Evolutionary conservation across 2,113 vertebrate species (phyloP).

Genomic region (Elephantulus edwardii): DNA sequence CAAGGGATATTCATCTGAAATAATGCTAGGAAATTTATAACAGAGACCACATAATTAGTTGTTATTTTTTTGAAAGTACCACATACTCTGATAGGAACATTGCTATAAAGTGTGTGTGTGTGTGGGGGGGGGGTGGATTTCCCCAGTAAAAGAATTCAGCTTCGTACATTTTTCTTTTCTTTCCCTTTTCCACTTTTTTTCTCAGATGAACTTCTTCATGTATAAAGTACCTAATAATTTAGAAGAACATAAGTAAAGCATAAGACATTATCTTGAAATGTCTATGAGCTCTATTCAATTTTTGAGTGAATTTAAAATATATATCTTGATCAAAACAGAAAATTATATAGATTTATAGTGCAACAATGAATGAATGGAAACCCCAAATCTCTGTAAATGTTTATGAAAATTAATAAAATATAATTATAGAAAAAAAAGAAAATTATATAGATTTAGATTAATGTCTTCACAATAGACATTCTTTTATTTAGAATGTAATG

Average conservation of each 20-base stretch:
- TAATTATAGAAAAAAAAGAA: too few relatives aligned
- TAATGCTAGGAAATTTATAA: constrained; percentile 83
- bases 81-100: constrained; percentile 64
- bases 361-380: too few relatives aligned
- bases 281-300: background rate
- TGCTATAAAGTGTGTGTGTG: constrained; percentile 43
- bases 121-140: too few relatives aligned
- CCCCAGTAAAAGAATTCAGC: constrained; percentile 55
- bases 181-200: background rate
- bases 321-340: background rate
- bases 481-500: background rate
- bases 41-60: constrained; percentile 80
- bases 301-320: constrained; percentile 3
- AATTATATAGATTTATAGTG: background rate
- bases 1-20: constrained; percentile 80
- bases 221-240: background rate
- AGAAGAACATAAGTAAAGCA: constrained; percentile 52
- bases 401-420: too few relatives aligned
- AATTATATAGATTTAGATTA: constrained; percentile 11
- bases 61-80: constrained; percentile 74
- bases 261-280: constrained; percentile 15
- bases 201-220: constrained; percentile 4
- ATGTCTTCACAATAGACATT: background rate
- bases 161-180: background rate
- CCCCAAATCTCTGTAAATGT: too few relatives aligned